Conservation (phyloP, 1,140 invertebrate species). For the Copidosoma floridanum region DNA sequence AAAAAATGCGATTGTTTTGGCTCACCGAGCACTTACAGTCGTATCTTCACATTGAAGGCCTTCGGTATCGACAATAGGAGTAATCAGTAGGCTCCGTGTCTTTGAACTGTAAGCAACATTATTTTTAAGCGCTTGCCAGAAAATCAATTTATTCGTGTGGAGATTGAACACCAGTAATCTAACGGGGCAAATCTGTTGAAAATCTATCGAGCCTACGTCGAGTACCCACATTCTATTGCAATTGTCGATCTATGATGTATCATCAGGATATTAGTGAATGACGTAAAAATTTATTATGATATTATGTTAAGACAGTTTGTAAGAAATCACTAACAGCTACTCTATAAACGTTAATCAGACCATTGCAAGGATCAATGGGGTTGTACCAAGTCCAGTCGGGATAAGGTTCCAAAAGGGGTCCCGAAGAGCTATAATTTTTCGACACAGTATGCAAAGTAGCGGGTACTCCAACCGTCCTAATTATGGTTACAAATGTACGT, state of each 20-base stretch:
- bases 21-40: constrained; percentile 1
- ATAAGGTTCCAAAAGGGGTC: constrained; percentile 32
- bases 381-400: constrained; percentile 37
- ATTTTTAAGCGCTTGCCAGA: constrained; percentile 42
- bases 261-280: not conserved
- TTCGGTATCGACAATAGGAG: constrained; percentile 21
- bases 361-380: constrained; percentile 22
- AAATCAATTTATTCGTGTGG: constrained; percentile 47
- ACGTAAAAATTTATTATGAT: not conserved
- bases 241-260: constrained; percentile 42
- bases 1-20: too few relatives aligned
- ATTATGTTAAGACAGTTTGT: not conserved
- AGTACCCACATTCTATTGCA: constrained; percentile 56
- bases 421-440: constrained; percentile 1
- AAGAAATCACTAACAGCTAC: constrained; percentile 28
- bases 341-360: constrained; percentile 35
- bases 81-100: constrained; percentile 15
- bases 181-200: constrained; percentile 46
- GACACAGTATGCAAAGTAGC: constrained; percentile 29
- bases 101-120: constrained; percentile 27
- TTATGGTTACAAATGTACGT: constrained; percentile 34
- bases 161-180: constrained; percentile 55
- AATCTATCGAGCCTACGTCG: constrained; percentile 53
- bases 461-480: constrained; percentile 31
- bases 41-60: not conserved